These are phyloP conservation scores for Odontophorus gujanensis DNA, from an alignment of 2,113 vertebrate genomes.

Conservation along the genomic window DNA sequence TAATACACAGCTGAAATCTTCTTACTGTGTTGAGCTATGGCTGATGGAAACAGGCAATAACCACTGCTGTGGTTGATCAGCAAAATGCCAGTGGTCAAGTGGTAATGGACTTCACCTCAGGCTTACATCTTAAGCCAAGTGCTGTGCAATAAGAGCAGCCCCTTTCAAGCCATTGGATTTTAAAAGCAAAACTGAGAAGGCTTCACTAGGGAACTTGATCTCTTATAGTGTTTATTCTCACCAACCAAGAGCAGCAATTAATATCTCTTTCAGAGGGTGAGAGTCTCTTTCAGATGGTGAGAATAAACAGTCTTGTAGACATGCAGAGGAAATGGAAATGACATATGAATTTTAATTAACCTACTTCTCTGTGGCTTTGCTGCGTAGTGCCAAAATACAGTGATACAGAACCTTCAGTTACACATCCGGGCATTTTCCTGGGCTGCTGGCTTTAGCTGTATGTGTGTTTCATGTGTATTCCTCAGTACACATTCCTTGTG, in stretches of 20 bases:
- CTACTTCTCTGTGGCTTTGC: not conserved
- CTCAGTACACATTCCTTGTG: not conserved
- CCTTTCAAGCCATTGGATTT: slow-evolving; percentile 35
- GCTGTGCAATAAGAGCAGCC: slow-evolving; percentile 14
- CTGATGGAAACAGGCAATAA: not conserved
- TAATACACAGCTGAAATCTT: not conserved
- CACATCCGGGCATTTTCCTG: not conserved
- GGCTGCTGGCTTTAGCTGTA: not conserved
- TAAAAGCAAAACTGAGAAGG: slow-evolving; percentile 52
- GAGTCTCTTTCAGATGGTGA: slow-evolving; percentile 71
- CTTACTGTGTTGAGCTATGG: not conserved
- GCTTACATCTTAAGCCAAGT: not conserved
- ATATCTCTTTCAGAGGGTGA: slow-evolving; percentile 70
- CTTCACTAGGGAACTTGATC: slow-evolving; percentile 63
- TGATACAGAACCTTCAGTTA: not conserved
- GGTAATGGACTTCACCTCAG: slow-evolving; percentile 14
- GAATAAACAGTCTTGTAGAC: slow-evolving; percentile 71
- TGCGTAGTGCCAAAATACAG: not conserved
- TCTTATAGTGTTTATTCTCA: slow-evolving; percentile 69
- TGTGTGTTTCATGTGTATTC: not conserved
- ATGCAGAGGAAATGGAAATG: slow-evolving; percentile 56
- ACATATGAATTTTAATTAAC: slow-evolving; percentile 59
- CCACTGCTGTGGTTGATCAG: not conserved
- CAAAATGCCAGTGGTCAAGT: not conserved
- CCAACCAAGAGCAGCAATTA: slow-evolving; percentile 69